These are phyloP conservation scores for Myotis brandtii DNA, from an alignment of 2,113 vertebrate genomes.

Conservation along the genomic window DNA sequence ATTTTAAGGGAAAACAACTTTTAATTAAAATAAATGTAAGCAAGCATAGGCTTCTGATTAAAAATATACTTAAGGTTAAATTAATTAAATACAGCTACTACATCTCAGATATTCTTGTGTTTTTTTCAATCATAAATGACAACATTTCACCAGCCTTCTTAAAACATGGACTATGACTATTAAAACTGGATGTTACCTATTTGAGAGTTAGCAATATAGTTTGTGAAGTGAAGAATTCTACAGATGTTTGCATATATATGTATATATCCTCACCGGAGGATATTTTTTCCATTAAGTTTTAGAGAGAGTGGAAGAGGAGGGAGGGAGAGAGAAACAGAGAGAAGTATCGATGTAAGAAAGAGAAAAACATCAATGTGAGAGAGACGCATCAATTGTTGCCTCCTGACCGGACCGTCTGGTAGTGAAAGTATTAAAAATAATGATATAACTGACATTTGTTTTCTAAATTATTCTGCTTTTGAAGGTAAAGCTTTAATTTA, in stretches of 20 bases:
- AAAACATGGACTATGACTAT: background rate
- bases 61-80: background rate
- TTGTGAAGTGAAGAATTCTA: background rate
- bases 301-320: too few relatives aligned
- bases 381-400: too few relatives aligned
- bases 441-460: background rate
- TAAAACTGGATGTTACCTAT: background rate
- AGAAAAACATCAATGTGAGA: too few relatives aligned
- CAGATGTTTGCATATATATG: background rate
- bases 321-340: too few relatives aligned
- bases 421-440: background rate
- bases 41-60: background rate
- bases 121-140: background rate
- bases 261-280: too few relatives aligned
- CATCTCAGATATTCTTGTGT: background rate
- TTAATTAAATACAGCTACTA: background rate
- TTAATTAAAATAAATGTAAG: conserved; percentile 39
- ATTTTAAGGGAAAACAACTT: background rate
- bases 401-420: too few relatives aligned
- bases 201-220: background rate
- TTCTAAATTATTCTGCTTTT: background rate
- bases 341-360: too few relatives aligned
- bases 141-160: background rate
- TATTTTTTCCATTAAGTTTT: too few relatives aligned
- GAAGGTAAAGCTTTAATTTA: background rate